These are phyloP conservation scores for Arothron firmamentum DNA, from an alignment of 2,113 vertebrate species.

Conservation along the genomic window DNA sequence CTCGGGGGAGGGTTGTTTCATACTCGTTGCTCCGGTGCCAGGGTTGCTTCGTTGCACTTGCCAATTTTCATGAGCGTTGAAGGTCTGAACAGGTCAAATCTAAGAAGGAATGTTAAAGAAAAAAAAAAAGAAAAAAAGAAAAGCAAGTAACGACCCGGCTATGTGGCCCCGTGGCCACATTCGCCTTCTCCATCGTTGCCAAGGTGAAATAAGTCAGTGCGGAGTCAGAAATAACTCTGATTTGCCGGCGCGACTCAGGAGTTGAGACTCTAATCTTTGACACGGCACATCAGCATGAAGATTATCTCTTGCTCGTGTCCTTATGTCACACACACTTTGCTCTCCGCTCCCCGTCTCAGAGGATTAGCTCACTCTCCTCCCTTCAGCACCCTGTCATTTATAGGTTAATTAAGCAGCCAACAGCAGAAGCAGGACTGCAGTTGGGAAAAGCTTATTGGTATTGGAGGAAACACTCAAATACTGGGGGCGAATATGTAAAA, in stretches of 20 bases:
- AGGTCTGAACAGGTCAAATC: no score
- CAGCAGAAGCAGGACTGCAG: constrained; percentile 3
- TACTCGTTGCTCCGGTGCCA: not conserved
- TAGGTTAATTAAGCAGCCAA: constrained; percentile 15
- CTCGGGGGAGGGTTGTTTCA: not conserved
- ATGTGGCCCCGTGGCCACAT: no score
- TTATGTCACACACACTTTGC: constrained; percentile 27
- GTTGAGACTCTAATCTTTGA: constrained; percentile 13
- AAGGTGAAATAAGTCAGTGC: not conserved
- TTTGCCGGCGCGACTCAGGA: not conserved
- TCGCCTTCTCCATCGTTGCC: no score
- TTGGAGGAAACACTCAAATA: not conserved
- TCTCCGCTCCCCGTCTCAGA: constrained; percentile 4
- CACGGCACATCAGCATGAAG: constrained; percentile 16
- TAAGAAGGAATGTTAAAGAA: no score
- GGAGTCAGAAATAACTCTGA: not conserved
- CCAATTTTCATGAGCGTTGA: not conserved
- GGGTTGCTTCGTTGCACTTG: not conserved
- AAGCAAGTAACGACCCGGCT: no score
- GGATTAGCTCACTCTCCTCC: constrained; percentile 20
- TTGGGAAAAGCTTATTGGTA: not conserved
- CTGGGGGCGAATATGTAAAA: not conserved
- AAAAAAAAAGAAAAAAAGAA: no score
- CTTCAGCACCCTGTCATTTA: constrained; percentile 1
- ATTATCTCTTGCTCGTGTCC: constrained; percentile 30